Evolutionary conservation across 2,888 invertebrate species (phyloP).

Genomic region (Nowickia ferox): DNA sequence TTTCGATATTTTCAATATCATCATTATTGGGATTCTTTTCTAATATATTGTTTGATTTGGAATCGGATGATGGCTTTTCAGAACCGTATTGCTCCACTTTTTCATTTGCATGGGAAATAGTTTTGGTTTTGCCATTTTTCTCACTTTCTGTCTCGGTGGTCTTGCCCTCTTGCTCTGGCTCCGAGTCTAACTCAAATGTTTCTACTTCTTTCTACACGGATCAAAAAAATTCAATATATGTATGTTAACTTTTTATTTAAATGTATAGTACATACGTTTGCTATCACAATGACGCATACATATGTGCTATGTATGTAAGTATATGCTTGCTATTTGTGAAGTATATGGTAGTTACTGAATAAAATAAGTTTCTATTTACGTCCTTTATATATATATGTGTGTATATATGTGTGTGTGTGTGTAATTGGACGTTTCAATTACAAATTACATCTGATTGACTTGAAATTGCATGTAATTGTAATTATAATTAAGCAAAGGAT

Average conservation of each 20-base stretch:
- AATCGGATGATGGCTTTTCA: neutral
- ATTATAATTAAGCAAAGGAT: too few relatives aligned
- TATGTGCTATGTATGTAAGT: neutral
- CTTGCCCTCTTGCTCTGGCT: constrained; percentile 20
- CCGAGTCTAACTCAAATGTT: constrained; percentile 39
- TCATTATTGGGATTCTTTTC: constrained; percentile 14
- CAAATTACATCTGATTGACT: too few relatives aligned
- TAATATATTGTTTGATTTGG: neutral
- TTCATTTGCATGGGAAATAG: neutral
- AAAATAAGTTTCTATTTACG: too few relatives aligned
- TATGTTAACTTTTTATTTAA: too few relatives aligned
- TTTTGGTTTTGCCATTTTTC: neutral
- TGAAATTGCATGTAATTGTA: too few relatives aligned
- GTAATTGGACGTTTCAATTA: too few relatives aligned
- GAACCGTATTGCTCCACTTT: neutral
- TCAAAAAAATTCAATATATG: neutral
- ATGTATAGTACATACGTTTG: too few relatives aligned
- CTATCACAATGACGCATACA: neutral
- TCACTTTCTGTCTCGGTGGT: constrained; percentile 8
- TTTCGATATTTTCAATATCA: constrained; percentile 12
- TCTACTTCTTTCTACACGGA: constrained; percentile 40
- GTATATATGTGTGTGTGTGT: too few relatives aligned
- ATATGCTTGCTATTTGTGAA: too few relatives aligned
- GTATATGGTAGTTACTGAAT: too few relatives aligned
- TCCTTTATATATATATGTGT: too few relatives aligned